Base-by-base conservation (phyloP, 2,888 invertebrate species). In the Pyrochroa serraticornis region DNA sequence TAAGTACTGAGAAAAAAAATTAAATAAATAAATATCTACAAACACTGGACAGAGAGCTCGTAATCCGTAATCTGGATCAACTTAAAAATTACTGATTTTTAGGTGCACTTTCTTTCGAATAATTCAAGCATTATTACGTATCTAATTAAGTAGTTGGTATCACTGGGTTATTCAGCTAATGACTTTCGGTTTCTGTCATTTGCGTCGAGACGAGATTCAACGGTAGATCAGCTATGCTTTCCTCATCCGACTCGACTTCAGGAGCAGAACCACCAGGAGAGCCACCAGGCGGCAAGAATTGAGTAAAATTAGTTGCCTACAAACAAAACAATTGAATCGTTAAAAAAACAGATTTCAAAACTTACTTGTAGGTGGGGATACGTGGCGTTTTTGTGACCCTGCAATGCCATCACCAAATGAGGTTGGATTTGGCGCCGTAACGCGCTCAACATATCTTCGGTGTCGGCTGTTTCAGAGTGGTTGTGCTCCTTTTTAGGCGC, bases 131-230 rank as follows among this genome's bases (percentile, higher is more conserved):
- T 61, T 53, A 45, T 42, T 65, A 67, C 49, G 64, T 65, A 64
- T 63, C 66, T 63, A 62, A 58, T 67, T 67, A 65, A 67, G 66
- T 66, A 65, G 63, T 58, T 67, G 63, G 64, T 67, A 69, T 69
- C 69, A 69, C 69, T 69, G 67, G 67, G 56, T 53, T 47, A 55
- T 32, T 31, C 43, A 37, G 60, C 72, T 71, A 79, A 65, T 76
- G 78, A 38, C 76, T 69, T 65, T 78, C 86, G 47, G 83, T 81
- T 66, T 87, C 85, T 59, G 87, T 83, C 67, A 86, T 83, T 76
- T 89, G 88, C 49, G 87, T 87, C 41, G 89, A 84, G 46, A 89
- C 89, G 64, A 89, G 81, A 79, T 89, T 89, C 58, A 89, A 77
- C 8, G 89, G 89, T 66, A 87, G 83, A 66, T 89, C 89, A 68